Evolutionary conservation across 2,797 vertebrate genomes (phyloP), one percentile per base, ranked within the genome.

Genomic region (Ptychobarbus kaznakovi): DNA sequence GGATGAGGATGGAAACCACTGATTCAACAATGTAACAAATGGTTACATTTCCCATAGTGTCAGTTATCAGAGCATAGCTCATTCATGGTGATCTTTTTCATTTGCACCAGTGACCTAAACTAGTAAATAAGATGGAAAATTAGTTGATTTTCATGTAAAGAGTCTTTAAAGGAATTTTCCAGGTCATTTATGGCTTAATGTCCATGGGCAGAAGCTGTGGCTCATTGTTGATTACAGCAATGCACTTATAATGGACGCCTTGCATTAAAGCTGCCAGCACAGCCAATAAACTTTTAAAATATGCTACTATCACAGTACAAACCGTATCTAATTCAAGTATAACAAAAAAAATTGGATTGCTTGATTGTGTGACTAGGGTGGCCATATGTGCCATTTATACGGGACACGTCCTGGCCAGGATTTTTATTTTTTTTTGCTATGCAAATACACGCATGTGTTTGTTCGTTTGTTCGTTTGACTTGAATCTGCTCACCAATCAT

Each of bases 21-120:
- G 16, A 83, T 91, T 90, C 89, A 90, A 92, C 91, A 91, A 92
- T 89, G 72, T 92, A 92, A 90, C 88, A 92, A 92, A 92, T 89
- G 84, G 75, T 88, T 79, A 91, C 68, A 82, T 93, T 92, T 92
- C 89, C 87, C 87, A 88, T 86, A 90, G 66, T 91, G 87, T 91
- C 89, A 81, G 84, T 86, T 72, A 53, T 65, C 88, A 51, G 81
- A 87, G 84, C 90, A 83, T 89, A 89, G 86, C 79, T 77, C 88
- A 88, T 92, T 83, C 28, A 49, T 90, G 85, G 83, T 88, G 38
- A 68, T 51, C 35, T 86, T 82, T 83, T 74, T 85, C 7, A 35
- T 85, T 35, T 25, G 15, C 32, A 70, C 28, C 63, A 28, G 56
- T 80, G 66, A 88, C 68, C 68, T 75, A 82, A 84, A 77, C 68